Evolutionary conservation across 2,888 invertebrate genomes (phyloP), one percentile per base, ranked within the genome.

Genomic region (Heliconius aoede): DNA sequence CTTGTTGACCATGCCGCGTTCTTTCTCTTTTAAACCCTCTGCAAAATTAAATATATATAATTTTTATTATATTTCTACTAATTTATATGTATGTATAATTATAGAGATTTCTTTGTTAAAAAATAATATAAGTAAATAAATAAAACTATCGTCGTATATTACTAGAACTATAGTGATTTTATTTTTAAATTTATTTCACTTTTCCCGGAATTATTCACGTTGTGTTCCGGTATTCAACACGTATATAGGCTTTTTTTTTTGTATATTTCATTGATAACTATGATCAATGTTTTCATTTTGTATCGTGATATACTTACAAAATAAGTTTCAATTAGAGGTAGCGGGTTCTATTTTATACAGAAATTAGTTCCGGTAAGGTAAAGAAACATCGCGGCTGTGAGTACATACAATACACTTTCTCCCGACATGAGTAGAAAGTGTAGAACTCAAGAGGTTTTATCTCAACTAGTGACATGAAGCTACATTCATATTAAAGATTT

Each of bases 11-110:
- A 96, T 94, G 88, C 95, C 96, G 86, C 96, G 96, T 87, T 99
- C 98, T 84, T 96, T 96, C 77, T 97, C 98, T 84, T 96, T 96
- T 79, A 98, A 95, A 81, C 99, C 99, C 95, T 99, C 99, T 98
- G 95, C 32, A 95, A 83, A 85, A 51, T 24, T 26, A 51, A 74
- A 58, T 30, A 55, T 55, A 55, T 4, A n/a, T 4, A 55, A 55
- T 55, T 55, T n/a, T 9, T 55, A 55, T 55, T 2, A n/a, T 8
- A 46, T 46, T 2, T 60, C 69, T 58, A 79, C 15, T 4, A 51
- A 73, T 75, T 72, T 36, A 40, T 36, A 51, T 51, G 21, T 4
- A 5, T 51, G n/a, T n/a, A 51, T 51, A 15, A 1, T 4, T 51
- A 51, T 21, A 51, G 7, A 51, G 21, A 21, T 55, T n/a, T n/a